phyloP scores from a whole-genome alignment of 2,888 invertebrate species.

The Drosophila multiciliata region DNA sequence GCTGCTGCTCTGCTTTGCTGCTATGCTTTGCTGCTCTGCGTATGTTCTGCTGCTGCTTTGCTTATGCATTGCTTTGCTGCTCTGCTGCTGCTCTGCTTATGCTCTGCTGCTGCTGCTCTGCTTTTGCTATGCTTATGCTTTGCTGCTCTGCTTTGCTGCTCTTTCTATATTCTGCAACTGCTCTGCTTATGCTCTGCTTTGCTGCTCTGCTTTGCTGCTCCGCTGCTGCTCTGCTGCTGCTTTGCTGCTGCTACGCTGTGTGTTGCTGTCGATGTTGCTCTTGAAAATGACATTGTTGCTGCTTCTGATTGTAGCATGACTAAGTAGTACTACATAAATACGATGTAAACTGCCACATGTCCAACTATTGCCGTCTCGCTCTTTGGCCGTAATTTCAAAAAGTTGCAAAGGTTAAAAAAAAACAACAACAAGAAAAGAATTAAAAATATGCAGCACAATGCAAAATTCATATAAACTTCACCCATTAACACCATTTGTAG shows the following conservation, averaged over 20 bases:
- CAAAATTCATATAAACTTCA: conserved; percentile 65
- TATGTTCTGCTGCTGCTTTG: no score
- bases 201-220: no score
- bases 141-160: no score
- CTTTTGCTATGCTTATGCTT: no score
- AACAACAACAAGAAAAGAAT: not conserved
- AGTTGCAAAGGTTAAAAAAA: conserved; percentile 11
- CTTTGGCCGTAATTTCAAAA: not conserved
- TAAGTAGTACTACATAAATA: not conserved
- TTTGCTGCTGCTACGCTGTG: not conserved
- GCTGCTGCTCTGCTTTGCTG: no score
- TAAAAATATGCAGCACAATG: conserved; percentile 36
- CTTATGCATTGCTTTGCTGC: no score
- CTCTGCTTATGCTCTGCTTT: no score
- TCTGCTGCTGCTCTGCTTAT: no score
- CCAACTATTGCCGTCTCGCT: not conserved
- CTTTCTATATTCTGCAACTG: no score
- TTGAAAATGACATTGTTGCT: not conserved
- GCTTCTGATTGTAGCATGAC: not conserved
- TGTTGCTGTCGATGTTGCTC: not conserved
- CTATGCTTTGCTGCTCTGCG: no score
- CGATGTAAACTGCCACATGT: not conserved
- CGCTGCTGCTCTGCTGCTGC: not conserved
- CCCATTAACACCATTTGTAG: conserved; percentile 73
- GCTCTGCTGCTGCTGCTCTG: no score